Conservation (phyloP, 2,888 invertebrate species). For the Drosophila leonis region DNA sequence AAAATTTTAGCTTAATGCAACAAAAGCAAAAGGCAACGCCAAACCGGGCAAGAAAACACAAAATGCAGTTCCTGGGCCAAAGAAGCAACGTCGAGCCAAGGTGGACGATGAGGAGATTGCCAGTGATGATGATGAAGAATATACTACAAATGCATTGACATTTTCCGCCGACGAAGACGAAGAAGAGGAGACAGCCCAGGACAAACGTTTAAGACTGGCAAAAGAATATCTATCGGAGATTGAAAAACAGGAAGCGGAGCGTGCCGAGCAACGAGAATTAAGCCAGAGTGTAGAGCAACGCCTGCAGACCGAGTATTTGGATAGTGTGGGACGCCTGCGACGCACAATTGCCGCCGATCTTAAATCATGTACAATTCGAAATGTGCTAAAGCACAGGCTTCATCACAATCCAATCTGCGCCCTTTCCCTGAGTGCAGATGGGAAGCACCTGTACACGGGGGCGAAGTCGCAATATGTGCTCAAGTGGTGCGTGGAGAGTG, state of each 20-base stretch:
- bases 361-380: slow-evolving; percentile 84
- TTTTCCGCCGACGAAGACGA: slow-evolving; percentile 82
- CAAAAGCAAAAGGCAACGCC: slow-evolving; percentile 34
- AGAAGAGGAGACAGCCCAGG: slow-evolving; percentile 90
- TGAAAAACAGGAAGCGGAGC: slow-evolving; percentile 91
- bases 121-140: slow-evolving; percentile 89
- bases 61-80: slow-evolving; percentile 82
- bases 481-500: slow-evolving; percentile 92
- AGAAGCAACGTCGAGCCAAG: slow-evolving; percentile 63
- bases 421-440: slow-evolving; percentile 91
- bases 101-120: slow-evolving; percentile 88
- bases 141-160: slow-evolving; percentile 84
- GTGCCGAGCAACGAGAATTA: slow-evolving; percentile 88
- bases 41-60: slow-evolving; percentile 48
- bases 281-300: slow-evolving; percentile 88
- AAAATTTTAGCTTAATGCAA: slow-evolving; percentile 27
- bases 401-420: slow-evolving; percentile 93
- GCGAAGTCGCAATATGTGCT: slow-evolving; percentile 95
- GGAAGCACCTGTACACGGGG: slow-evolving; percentile 91
- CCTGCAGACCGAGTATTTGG: slow-evolving; percentile 93
- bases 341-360: slow-evolving; percentile 90
- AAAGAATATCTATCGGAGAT: slow-evolving; percentile 96
- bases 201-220: slow-evolving; percentile 95
- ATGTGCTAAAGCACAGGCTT: slow-evolving; percentile 90
- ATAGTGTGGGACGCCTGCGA: slow-evolving; percentile 93